Conservation (phyloP, 1,140 invertebrate species). For the Geopemphigus sp. region DNA sequence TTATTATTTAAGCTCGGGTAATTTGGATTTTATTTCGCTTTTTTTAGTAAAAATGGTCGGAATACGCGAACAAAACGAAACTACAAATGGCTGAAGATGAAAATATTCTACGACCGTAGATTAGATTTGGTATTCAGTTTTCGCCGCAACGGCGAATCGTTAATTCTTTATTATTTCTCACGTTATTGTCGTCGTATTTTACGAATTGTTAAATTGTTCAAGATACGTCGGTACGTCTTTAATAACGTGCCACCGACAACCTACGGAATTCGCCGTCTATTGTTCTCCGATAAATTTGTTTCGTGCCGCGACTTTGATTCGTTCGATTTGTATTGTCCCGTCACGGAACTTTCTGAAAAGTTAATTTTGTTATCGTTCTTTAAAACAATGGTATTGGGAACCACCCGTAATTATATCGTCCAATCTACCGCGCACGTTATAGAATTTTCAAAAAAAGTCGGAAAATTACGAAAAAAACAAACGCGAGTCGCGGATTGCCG, state of each 20-base stretch:
- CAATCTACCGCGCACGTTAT: background rate
- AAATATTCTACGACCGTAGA: no score
- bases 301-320: background rate
- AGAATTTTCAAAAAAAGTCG: no score
- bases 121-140: no score
- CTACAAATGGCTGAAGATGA: no score
- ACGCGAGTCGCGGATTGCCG: no score
- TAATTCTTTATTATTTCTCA: background rate
- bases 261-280: background rate
- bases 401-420: background rate
- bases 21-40: no score
- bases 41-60: no score
- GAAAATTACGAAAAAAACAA: no score
- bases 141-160: background rate
- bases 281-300: background rate
- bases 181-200: background rate
- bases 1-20: no score
- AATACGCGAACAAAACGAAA: no score
- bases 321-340: conserved; percentile 7
- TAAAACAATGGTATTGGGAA: background rate
- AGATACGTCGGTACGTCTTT: background rate
- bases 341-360: conserved; percentile 1
- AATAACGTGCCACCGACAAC: background rate
- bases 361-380: conserved; percentile 6
- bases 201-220: background rate